phyloP scores from a whole-genome alignment of 2,888 invertebrate genomes.

The Rotaria sp. region DNA sequence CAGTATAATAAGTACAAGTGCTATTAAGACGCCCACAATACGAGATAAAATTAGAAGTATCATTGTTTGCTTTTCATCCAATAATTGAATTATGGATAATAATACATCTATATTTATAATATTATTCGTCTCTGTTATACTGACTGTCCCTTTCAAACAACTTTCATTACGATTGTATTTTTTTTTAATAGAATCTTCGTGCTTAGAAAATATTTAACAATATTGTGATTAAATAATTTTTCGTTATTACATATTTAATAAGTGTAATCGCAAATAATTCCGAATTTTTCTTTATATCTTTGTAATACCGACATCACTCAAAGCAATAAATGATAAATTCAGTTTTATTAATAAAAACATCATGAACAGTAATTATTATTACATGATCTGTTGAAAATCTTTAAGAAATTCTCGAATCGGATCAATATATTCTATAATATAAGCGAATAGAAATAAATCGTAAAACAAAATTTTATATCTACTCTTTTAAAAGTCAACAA shows the following conservation, averaged over 20 bases:
- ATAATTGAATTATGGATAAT: neutral
- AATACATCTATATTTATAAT: neutral
- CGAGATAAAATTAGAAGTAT: neutral
- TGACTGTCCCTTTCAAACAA: neutral
- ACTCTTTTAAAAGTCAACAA: neutral
- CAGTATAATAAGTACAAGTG: neutral
- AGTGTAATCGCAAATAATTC: neutral
- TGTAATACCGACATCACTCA: neutral
- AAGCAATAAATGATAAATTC: neutral
- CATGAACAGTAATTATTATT: neutral
- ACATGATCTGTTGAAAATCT: neutral
- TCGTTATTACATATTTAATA: neutral
- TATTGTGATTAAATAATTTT: neutral
- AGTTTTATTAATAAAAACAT: neutral
- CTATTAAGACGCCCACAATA: neutral
- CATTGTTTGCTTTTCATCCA: neutral
- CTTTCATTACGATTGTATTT: neutral
- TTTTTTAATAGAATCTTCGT: neutral
- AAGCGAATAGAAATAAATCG: neutral
- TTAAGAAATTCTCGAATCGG: neutral
- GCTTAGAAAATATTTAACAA: neutral
- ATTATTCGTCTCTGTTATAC: neutral
- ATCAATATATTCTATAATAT: neutral
- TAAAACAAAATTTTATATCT: neutral
- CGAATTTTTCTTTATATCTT: neutral